Evolutionary conservation across 2,888 invertebrate genomes (phyloP), one percentile per base, ranked within the genome.

Genomic region (Proisotoma minuta): DNA sequence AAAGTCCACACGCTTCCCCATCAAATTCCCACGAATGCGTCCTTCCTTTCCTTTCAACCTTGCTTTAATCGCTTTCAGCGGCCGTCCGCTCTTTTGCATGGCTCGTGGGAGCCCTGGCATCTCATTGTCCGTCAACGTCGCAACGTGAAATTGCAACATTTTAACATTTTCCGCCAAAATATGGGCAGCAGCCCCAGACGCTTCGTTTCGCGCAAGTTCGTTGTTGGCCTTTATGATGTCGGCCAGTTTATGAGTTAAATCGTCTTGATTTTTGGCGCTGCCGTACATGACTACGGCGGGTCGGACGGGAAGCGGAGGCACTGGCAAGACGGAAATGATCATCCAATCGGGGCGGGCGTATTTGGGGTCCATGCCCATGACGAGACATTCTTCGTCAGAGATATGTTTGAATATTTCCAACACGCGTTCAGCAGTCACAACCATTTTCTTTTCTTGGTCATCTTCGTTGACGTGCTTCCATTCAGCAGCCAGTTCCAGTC

Each of bases 1-100:
- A 78, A 99, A 99, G 77, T 99, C 99, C 0, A 99, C 99, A 82
- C 99, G 94, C 78, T 99, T 99, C 59, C 99, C 99, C 99, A 99
- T 99, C 75, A 99, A 85, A 79, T 99, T 99, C 75, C 99, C 99
- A 79, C 99, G 84, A 75, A 99, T 98, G 75, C 99, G 84, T 0
- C 99, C 99, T 85, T 99, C 99, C 78, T 99, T 99, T 22, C 98
- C 97, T 80, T 98, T 98, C 54, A 92, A 78, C 51, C 99, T 85
- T 2, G 97, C 92, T 78, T 99, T 99, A 57, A 99, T 84, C 0
- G 99, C 96, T 81, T 99, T 99, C 8, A 99, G 80, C 0, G 99
- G 99, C 77, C 99, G 90, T 2, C 99, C 99, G 0, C 97, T 97
- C 79, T 99, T 99, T 78, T 99, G 99, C 86, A 96, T 94, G 10